Evolutionary conservation across 2,888 invertebrate genomes (phyloP), one percentile per base, ranked within the genome.

Genomic region (Encarsia formosa): DNA sequence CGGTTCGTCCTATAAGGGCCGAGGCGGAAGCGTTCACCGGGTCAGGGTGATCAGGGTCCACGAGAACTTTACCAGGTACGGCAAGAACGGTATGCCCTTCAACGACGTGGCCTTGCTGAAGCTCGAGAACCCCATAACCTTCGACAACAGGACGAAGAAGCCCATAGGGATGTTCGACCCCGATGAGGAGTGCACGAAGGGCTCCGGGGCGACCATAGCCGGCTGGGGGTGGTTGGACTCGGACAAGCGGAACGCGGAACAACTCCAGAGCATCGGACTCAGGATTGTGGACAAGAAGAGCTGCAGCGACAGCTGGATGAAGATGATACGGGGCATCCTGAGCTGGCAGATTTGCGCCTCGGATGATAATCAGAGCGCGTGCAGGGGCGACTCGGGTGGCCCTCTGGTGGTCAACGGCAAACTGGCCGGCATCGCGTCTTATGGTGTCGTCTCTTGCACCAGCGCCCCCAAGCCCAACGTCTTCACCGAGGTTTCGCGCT

Each of bases 201-300:
- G 13, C 29, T 8, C 8, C 29, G 13, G 29, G 13, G 29, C 8
- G 8, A 29, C 29, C 8, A 29, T 29, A 8, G 29, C 13, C 13
- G 29, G 29, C 8, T 38, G 18, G 56, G 54, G 57, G 45, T 40
- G 35, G 51, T 45, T 41, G 46, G 51, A 51, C 29, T 41, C 51
- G 45, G 45, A 53, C 48, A 32, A 31, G 52, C 34, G 34, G 47
- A 40, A n/a, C n/a, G n/a, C n/a, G n/a, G n/a, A n/a, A n/a, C n/a
- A n/a, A n/a, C n/a, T n/a, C n/a, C n/a, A n/a, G n/a, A n/a, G n/a
- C n/a, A n/a, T n/a, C n/a, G n/a, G n/a, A n/a, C n/a, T n/a, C n/a
- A n/a, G n/a, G n/a, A n/a, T n/a, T n/a, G n/a, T n/a, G n/a, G n/a
- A n/a, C n/a, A n/a, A n/a, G n/a, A n/a, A n/a, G n/a, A n/a, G n/a